These are phyloP conservation scores for Tympanoctomys barrerae DNA, from an alignment of 2,797 vertebrate genomes.

Conservation along the genomic window DNA sequence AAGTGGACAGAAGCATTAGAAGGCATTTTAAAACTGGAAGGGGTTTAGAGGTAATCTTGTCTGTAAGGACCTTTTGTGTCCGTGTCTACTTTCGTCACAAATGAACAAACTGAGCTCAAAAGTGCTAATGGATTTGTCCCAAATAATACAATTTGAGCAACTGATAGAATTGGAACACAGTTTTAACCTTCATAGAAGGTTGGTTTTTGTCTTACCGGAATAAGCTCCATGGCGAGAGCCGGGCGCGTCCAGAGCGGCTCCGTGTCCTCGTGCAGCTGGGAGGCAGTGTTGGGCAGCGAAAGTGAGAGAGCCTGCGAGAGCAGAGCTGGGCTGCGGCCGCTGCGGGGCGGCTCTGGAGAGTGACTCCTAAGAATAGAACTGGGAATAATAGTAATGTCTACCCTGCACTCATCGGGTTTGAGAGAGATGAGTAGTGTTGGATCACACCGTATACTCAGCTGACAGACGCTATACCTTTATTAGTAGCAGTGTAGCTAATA, in stretches of 20 bases:
- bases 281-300: slow-evolving; percentile 9
- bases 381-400: background rate
- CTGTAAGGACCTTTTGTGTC: background rate
- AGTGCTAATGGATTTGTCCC: background rate
- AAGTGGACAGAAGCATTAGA: background rate
- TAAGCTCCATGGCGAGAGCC: background rate
- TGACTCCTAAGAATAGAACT: background rate
- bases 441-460: background rate
- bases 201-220: background rate
- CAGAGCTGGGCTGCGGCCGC: background rate
- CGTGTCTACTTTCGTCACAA: background rate
- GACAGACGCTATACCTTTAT: background rate
- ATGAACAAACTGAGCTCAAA: background rate
- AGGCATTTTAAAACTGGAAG: background rate
- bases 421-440: slow-evolving; percentile 21
- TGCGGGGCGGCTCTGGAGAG: background rate
- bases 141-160: background rate
- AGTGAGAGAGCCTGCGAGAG: no score
- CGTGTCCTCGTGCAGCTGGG: background rate
- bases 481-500: background rate
- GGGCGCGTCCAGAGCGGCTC: background rate
- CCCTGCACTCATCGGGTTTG: background rate
- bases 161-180: background rate
- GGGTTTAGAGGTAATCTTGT: background rate
- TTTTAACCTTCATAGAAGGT: background rate